A percentile compares a stretch with the other conserved stretches of the same genome.
phyloP scores from a whole-genome alignment of 2,113 vertebrate genomes.

The Epinephelus moara region DNA sequence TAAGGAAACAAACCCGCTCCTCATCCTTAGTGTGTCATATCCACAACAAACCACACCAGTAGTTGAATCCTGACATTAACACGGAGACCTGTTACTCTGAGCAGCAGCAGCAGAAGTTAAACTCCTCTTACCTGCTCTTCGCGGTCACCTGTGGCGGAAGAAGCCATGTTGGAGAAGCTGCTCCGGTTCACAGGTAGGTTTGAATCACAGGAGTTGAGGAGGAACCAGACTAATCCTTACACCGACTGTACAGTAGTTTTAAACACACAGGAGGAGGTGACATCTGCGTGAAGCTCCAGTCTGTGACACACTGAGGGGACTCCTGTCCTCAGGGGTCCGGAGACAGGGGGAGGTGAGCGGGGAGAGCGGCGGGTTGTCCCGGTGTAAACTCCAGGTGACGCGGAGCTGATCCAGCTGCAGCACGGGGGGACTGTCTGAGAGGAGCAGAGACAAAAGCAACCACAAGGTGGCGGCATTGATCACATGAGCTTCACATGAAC shows the following conservation, averaged over 20 bases:
- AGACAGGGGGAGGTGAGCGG: neutral
- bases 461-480: conserved; percentile 47
- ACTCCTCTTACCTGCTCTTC: conserved; percentile 69
- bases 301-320: neutral
- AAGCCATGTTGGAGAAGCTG: conserved; percentile 76
- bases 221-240: neutral
- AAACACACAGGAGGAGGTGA: neutral
- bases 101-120: accelerated
- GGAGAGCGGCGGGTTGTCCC: neutral
- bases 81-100: too few relatives aligned
- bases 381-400: conserved; percentile 50
- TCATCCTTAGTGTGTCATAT: neutral
- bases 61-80: too few relatives aligned
- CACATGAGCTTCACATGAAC: too few relatives aligned
- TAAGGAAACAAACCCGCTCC: neutral
- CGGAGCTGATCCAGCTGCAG: conserved; percentile 17
- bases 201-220: neutral
- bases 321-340: neutral
- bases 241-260: accelerated
- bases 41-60: neutral
- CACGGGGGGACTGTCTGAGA: neutral
- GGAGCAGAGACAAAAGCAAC: neutral
- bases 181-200: conserved; percentile 60
- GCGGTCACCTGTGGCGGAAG: conserved; percentile 75
- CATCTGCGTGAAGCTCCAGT: neutral